These are phyloP conservation scores for Chascanopsetta lugubris DNA, from an alignment of 2,113 vertebrate genomes.

Conservation along the genomic window DNA sequence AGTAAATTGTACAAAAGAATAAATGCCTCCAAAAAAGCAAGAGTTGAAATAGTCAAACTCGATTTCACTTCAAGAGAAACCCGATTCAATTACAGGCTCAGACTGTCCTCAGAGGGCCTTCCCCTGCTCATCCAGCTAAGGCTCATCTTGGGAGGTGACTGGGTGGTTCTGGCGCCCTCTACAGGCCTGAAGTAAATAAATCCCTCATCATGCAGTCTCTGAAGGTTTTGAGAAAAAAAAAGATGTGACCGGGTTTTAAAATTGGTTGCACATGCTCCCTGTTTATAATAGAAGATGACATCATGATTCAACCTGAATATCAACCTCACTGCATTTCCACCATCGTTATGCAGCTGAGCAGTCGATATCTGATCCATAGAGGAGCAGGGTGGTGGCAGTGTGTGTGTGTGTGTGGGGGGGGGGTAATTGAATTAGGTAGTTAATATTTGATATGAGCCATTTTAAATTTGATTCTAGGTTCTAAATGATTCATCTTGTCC, in stretches of 20 bases:
- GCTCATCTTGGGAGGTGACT: neutral
- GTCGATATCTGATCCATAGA: slow-evolving; percentile 14
- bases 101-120: neutral
- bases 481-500: slow-evolving; percentile 52
- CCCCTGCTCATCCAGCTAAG: neutral
- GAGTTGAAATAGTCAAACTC: no score
- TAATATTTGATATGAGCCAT: slow-evolving; percentile 47
- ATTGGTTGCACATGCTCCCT: slow-evolving; percentile 15
- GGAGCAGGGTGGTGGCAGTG: neutral
- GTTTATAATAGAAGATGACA: slow-evolving; percentile 7
- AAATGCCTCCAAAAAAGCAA: neutral
- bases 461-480: slow-evolving; percentile 36
- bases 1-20: neutral
- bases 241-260: slow-evolving; percentile 26
- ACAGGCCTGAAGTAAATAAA: slow-evolving; percentile 22
- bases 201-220: slow-evolving; percentile 4
- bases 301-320: slow-evolving; percentile 8
- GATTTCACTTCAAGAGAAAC: no score
- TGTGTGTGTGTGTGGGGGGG: no score
- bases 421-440: slow-evolving; percentile 26
- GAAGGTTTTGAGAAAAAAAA: neutral
- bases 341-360: slow-evolving; percentile 9
- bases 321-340: neutral
- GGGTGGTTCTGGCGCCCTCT: slow-evolving; percentile 58
- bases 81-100: neutral